Percentiles rank a stretch among this genome's conserved stretches.
Conservation (phyloP, 2,113 vertebrate genomes). For the Vombatus ursinus region DNA sequence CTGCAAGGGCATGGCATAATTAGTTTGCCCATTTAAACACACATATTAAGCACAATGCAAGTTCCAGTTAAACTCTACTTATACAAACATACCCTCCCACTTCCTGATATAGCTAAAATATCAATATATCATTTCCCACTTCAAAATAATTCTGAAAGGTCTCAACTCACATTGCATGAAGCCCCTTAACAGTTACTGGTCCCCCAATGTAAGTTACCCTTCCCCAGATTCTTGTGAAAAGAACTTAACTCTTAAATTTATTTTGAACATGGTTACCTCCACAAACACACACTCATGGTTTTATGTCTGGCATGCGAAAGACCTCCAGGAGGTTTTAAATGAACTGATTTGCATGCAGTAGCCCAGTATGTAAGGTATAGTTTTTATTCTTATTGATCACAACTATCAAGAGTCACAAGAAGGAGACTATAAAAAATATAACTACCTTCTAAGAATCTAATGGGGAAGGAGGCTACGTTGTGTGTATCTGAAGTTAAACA, state of each 20-base stretch:
- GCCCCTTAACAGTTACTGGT: constrained; percentile 73
- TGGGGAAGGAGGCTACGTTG: constrained; percentile 88
- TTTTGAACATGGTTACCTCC: constrained; percentile 87
- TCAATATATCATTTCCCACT: constrained; percentile 64
- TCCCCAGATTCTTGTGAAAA: constrained; percentile 68
- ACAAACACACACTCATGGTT: constrained; percentile 83
- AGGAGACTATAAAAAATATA: constrained; percentile 88
- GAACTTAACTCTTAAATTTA: constrained; percentile 73
- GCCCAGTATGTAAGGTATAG: constrained; percentile 84
- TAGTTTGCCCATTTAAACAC: constrained; percentile 71
- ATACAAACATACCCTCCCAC: constrained; percentile 33
- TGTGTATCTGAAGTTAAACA: constrained; percentile 92
- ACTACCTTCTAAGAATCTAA: constrained; percentile 91
- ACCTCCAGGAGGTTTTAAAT: constrained; percentile 88
- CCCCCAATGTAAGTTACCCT: constrained; percentile 64
- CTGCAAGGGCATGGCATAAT: constrained; percentile 71
- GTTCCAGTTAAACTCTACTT: constrained; percentile 47
- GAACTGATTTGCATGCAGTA: constrained; percentile 88
- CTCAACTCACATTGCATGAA: constrained; percentile 66
- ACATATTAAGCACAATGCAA: constrained; percentile 51
- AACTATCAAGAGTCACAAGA: constrained; percentile 87
- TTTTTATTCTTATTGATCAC: constrained; percentile 82
- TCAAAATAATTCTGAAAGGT: constrained; percentile 71
- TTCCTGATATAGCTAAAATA: constrained; percentile 59
- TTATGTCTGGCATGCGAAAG: constrained; percentile 86